Evolutionary conservation across 1,140 invertebrate species (phyloP).

Genomic region (Bombus affinis): DNA sequence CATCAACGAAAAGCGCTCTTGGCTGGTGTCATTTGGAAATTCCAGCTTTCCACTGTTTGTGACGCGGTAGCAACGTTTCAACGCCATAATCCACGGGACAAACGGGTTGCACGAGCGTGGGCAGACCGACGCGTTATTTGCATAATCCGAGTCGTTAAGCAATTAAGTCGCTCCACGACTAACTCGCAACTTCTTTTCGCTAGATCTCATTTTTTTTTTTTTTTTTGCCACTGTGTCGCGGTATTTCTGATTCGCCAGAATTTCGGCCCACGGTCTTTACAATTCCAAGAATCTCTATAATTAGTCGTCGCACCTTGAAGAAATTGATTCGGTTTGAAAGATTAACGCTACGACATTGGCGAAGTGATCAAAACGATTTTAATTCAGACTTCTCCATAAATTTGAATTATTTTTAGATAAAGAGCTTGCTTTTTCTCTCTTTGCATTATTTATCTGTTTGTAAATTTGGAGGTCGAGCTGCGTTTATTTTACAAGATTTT

Average conservation of each 20-base stretch:
- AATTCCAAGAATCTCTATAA: not conserved
- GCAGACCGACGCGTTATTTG: conserved; percentile 55
- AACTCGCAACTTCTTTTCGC: conserved; percentile 28
- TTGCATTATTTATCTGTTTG: too few species aligned
- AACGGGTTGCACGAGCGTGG: conserved; percentile 36
- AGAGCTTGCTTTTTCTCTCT: too few species aligned
- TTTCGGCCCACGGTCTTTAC: conserved; percentile 9
- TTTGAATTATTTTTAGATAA: too few species aligned
- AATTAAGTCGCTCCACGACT: conserved; percentile 53
- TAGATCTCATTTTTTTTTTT: conserved; percentile 7
- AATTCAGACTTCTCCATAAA: too few species aligned
- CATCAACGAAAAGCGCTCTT: not conserved
- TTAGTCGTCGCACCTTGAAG: too few species aligned
- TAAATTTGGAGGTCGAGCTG: too few species aligned
- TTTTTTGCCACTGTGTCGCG: not conserved
- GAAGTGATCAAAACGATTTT: too few species aligned
- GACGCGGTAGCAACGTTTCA: not conserved
- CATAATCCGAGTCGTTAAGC: conserved; percentile 63
- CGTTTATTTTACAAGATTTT: too few species aligned
- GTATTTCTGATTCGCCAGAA: not conserved
- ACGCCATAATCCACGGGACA: conserved; percentile 29
- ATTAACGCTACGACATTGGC: too few species aligned
- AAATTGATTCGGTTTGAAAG: too few species aligned
- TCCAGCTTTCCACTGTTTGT: not conserved
- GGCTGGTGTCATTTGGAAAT: not conserved